These are phyloP conservation scores for Manduca sexta DNA, from an alignment of 1,140 invertebrate genomes.

Conservation along the genomic window DNA sequence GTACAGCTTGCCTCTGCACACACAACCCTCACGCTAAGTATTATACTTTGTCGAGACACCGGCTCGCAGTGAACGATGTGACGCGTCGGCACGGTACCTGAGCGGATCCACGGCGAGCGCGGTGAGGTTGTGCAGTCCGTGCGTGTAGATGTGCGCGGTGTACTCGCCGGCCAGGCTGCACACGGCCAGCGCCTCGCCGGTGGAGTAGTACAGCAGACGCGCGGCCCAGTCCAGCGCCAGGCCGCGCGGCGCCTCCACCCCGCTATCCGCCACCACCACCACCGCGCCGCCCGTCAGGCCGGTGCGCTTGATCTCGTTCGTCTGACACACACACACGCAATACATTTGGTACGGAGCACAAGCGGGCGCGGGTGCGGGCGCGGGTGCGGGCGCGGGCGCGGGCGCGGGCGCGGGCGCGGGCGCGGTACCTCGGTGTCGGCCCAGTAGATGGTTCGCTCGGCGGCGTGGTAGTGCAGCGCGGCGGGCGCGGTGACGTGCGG, in stretches of 20 bases:
- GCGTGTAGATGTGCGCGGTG: conserved; percentile 61
- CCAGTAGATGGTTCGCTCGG: conserved; percentile 83
- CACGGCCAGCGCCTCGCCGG: conserved; percentile 71
- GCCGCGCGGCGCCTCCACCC: conserved; percentile 76
- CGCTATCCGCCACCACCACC: conserved; percentile 84
- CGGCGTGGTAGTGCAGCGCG: conserved; percentile 81
- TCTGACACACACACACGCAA: too few species aligned
- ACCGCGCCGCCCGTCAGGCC: conserved; percentile 68
- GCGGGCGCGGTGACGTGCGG: conserved; percentile 78
- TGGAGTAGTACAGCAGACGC: conserved; percentile 78
- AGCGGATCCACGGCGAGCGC: conserved; percentile 79
- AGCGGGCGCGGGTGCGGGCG: too few species aligned
- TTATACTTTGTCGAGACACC: not conserved
- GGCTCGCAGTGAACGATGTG: not conserved
- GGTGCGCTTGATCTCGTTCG: too few species aligned
- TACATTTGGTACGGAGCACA: too few species aligned
- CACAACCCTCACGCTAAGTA: too few species aligned
- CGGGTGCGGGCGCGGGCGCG: too few species aligned
- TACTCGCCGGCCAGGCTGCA: conserved; percentile 83
- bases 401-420: conserved; percentile 39
- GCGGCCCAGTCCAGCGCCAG: conserved; percentile 85
- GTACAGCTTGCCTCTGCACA: conserved; percentile 75
- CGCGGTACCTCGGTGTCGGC: conserved; percentile 80
- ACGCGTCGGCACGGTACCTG: conserved; percentile 34
- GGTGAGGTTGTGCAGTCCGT: conserved; percentile 40